Evolutionary conservation across 2,888 invertebrate genomes (phyloP), one percentile per base, ranked within the genome.

Genomic region (Andrena praecox): DNA sequence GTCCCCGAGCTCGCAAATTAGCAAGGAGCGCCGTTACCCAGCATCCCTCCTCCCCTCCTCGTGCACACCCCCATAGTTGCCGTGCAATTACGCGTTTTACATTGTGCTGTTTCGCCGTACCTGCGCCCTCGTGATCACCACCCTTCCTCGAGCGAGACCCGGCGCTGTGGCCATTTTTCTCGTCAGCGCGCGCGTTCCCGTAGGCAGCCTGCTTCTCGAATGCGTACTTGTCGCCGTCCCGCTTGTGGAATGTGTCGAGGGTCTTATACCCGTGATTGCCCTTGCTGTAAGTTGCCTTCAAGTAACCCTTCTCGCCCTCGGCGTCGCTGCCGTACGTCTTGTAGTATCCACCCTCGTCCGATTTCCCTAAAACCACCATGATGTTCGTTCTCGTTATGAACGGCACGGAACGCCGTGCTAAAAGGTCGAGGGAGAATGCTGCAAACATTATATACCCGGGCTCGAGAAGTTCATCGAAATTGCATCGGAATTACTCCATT

Each of bases 191-290:
- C 20, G 86, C 95, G 62, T 95, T 94, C 1, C 97, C 97, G 90
- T 94, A 97, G 68, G 96, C 95, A 62, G 96, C 95, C 90, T 96
- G 95, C 90, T 96, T 95, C 92, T 96, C 96, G 88, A 96, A 96
- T 86, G 96, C 97, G 93, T 96, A 97, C 90, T 96, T 95, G 93
- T 97, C 97, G 0, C 96, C 96, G 52, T 96, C 96, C 92, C 96
- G 96, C 93, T 96, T 97, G 94, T 97, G 96, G 94, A 94, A 97
- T 69, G 96, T 96, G 93, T 96, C 97, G 90, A 96, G 96, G 88
- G 96, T 96, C 92, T 96, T 96, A 94, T 97, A 97, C 0, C 97
- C 97, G 86, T 96, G 96, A 91, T 96, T 96, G 33, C 96, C 96
- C 66, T 96, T 96, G 81, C 96, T 96, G 59, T 95, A 94, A 90